Percentiles rank a stretch among this genome's conserved stretches.
Conservation (phyloP, 2,888 invertebrate genomes). For the Drosophila atripex region DNA sequence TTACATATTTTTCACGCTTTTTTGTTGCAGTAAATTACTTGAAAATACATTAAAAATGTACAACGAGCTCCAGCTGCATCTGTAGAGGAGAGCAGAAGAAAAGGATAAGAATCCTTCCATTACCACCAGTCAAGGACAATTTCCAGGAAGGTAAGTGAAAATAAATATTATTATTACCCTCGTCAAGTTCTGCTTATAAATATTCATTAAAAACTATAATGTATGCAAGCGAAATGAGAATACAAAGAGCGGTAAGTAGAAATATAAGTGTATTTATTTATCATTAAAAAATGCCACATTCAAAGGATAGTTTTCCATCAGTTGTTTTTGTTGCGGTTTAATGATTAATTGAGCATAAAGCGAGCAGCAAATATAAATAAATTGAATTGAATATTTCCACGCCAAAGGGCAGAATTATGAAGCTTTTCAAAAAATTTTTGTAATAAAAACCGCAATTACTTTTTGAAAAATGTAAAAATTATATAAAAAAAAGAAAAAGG, state of each 20-base stretch:
- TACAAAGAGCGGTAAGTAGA: constrained; percentile 1
- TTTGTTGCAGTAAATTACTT: constrained; percentile 68
- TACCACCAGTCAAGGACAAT: constrained; percentile 14
- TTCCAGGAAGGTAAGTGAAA: constrained; percentile 55
- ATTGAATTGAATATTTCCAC: constrained; percentile 36
- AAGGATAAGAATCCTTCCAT: constrained; percentile 22
- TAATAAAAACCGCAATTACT: constrained; percentile 35
- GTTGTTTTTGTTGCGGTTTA: constrained; percentile 15
- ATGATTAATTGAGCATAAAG: constrained; percentile 38
- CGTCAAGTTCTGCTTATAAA: constrained; percentile 36
- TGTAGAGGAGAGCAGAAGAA: constrained; percentile 27
- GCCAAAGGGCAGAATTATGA: not conserved
- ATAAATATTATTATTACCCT: constrained; percentile 54
- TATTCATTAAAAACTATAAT: constrained; percentile 50
- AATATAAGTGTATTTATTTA: constrained; percentile 17
- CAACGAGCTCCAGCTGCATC: constrained; percentile 45
- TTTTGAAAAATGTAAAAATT: constrained; percentile 28
- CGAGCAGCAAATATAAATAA: constrained; percentile 36
- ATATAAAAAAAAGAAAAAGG: not conserved
- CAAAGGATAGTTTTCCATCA: constrained; percentile 19
- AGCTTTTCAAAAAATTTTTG: constrained; percentile 6
- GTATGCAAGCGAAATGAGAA: constrained; percentile 12
- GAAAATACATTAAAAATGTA: constrained; percentile 73
- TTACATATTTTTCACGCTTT: constrained; percentile 67
- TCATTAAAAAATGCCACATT: constrained; percentile 25